These are phyloP conservation scores for Eubasilissa regina DNA, from an alignment of 1,140 invertebrate genomes.

Conservation along the genomic window DNA sequence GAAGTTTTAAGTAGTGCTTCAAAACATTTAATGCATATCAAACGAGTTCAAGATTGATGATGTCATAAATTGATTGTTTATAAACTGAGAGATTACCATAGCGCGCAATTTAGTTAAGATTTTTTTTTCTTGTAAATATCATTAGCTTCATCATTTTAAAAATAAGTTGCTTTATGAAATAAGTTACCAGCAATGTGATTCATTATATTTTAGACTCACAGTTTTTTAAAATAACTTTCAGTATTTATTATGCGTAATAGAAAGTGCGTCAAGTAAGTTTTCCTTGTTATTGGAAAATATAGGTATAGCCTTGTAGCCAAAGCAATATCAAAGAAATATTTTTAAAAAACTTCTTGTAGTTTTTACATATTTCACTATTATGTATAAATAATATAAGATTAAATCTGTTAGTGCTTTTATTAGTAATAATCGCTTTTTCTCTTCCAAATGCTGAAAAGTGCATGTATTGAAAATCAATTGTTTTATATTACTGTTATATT, in stretches of 20 bases:
- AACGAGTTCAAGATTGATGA: too few relatives aligned
- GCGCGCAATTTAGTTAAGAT: too few relatives aligned
- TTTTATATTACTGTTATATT: too few relatives aligned
- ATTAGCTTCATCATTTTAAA: constrained; percentile 10
- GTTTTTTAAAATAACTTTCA: constrained; percentile 24
- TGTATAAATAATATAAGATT: background rate
- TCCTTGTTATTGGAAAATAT: constrained; percentile 30
- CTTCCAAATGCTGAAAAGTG: background rate
- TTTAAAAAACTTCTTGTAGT: background rate
- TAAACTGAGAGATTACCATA: too few relatives aligned
- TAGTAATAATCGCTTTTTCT: constrained; percentile 20
- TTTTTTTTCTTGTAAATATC: constrained; percentile 19
- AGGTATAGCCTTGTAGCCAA: constrained; percentile 39
- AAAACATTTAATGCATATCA: too few relatives aligned
- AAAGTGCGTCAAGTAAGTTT: constrained; percentile 5
- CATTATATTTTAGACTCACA: constrained; percentile 35
- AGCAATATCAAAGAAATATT: constrained; percentile 43
- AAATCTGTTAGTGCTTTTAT: background rate
- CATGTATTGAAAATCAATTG: too few relatives aligned
- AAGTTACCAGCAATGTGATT: constrained; percentile 48
- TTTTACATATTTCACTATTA: constrained; percentile 22
- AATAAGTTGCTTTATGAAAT: constrained; percentile 39
- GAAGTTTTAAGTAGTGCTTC: too few relatives aligned
- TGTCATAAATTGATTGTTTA: too few relatives aligned
- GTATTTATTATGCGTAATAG: constrained; percentile 26